Evolutionary conservation across 2,888 invertebrate genomes (phyloP), one percentile per base, ranked within the genome.

Genomic region (Microplitis manilae): DNA sequence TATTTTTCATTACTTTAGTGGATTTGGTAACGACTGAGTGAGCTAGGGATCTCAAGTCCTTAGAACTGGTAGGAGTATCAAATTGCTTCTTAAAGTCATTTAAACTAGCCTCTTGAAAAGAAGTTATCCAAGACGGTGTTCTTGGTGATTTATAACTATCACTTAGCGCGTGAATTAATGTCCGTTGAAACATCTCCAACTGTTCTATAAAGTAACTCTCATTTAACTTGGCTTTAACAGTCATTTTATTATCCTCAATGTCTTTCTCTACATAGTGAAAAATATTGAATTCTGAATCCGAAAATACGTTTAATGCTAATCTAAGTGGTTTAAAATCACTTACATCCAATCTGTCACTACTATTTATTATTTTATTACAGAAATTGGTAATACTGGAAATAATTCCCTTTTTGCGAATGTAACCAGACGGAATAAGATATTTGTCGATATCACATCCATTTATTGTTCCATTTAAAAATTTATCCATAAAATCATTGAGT

Each of bases 81-180:
- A 87, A 87, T 62, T 83, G 81, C 5, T 81, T 62, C 9, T 81
- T 38, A 50, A 88, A 88, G 7, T 87, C 85, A 41, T 85, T 80
- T 30, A 84, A 83, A 30, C 86, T 86, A 5, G 85, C 85, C 30
- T 85, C 85, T 30, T 84, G 80, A 70, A 88, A 88, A 2, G 86
- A 86, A 5, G 81, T 85, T 87, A 86, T 87, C 88, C 88, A 88
- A 0, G 79, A 77, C 0, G 88, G 88, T 2, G 85, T 64, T 79
- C 85, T 85, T 5, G 82, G 79, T 5, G 83, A 77, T 70, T 80
- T 83, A 9, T 80, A 78, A 4, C 84, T 86, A 4, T 87, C 84
- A 2, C 79, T 80, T 30, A 79, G 20, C 0, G 80, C 68, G 38
- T 82, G 83, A 67, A 85, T 74, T 13, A 87, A 38, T 67, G 82